These are phyloP conservation scores for Cryptocheilus praepositus DNA, from an alignment of 2,888 invertebrate species.

Conservation along the genomic window DNA sequence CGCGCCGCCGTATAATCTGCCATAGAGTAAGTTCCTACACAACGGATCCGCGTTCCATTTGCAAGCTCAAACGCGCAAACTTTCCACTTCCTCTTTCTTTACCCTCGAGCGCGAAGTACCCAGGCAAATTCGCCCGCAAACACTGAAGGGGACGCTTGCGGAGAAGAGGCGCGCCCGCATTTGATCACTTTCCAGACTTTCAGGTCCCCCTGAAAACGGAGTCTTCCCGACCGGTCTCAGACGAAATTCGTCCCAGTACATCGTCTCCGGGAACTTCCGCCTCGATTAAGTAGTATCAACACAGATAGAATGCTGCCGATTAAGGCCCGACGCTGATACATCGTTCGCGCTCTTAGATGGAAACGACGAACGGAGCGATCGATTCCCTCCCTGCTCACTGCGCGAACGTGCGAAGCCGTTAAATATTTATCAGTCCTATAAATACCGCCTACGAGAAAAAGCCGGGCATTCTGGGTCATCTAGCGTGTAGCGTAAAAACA, in stretches of 20 bases:
- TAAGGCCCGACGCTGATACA: too few relatives aligned
- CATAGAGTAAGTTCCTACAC: not conserved
- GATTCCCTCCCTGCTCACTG: too few relatives aligned
- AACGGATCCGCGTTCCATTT: conserved; percentile 22
- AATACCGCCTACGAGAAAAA: too few relatives aligned
- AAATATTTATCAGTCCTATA: too few relatives aligned
- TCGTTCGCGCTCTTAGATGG: too few relatives aligned
- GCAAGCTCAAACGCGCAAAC: conserved; percentile 25
- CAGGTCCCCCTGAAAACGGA: not conserved
- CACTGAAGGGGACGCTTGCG: conserved; percentile 11
- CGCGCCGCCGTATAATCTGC: not conserved
- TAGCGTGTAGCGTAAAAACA: too few relatives aligned
- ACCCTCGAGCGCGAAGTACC: conserved; percentile 5
- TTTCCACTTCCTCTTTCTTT: conserved; percentile 28
- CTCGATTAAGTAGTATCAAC: too few relatives aligned
- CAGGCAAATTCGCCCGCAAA: conserved; percentile 31
- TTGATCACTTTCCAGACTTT: conserved; percentile 25
- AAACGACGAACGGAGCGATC: too few relatives aligned
- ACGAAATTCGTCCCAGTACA: conserved; percentile 7
- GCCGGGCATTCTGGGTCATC: too few relatives aligned
- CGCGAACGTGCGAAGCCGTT: too few relatives aligned
- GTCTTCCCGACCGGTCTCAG: not conserved
- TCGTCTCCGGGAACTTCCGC: too few relatives aligned
- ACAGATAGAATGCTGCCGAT: too few relatives aligned
- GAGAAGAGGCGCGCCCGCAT: conserved; percentile 15